Base-by-base conservation (phyloP, 2,888 invertebrate genomes). In the Oligia latruncula region DNA sequence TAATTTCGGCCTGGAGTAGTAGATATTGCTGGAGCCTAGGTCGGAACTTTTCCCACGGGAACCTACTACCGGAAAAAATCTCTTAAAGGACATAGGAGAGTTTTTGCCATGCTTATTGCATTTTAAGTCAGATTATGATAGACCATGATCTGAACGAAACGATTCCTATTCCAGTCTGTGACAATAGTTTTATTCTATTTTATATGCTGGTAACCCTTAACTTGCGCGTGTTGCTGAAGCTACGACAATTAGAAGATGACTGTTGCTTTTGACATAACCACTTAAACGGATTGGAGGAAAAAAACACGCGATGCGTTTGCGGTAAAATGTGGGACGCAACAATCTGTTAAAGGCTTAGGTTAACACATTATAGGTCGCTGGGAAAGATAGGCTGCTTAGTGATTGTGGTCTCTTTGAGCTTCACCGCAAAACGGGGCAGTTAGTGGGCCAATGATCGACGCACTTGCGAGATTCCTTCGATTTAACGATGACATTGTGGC, bases 191-290 rank as follows among this genome's bases (percentile, higher is more conserved):
- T 40, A n/a, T 65, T 15, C 1, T 6, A 20, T 68, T 70, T 40
- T 9, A 1, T 55, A 11, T 1, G 20, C 49, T 72, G 76, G 74
- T 73, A 82, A 78, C 85, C 85, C 79, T 79, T 58, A 40, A 8
- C 17, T 20, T 64, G 58, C 29, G 65, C 68, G 43, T 66, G 71
- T 35, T 72, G 58, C 71, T 68, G 9, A 64, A 29, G n/a, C 68
- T 60, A 70, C 11, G 60, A 46, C 68, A 68, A 75, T 89, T 82
- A 83, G 65, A 29, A 40, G 78, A 88, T 88, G 84, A 83, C 80
- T 80, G 67, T 81, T 67, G 46, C 75, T 80, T 89, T 88, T 79
- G 71, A 60, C 43, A 35, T 74, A 71, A 80, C 66, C 78, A 81
- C 81, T 46, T 76, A 85, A 73, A 71, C 67, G 71, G 65, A 67